Evolutionary conservation across 2,797 vertebrate species (phyloP).

Genomic region (Tenualosa ilisha): DNA sequence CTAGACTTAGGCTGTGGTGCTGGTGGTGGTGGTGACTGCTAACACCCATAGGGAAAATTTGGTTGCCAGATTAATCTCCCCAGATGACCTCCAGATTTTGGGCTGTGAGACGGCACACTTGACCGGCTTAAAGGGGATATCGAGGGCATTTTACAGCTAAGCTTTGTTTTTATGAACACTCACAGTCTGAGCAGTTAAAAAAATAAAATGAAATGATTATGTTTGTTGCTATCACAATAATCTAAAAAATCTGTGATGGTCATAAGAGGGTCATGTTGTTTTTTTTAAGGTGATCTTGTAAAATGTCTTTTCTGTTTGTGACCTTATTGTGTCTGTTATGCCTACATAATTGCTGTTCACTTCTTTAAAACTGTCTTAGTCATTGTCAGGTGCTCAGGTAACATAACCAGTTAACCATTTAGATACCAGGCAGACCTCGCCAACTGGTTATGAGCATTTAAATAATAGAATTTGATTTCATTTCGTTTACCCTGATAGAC

Average conservation of each 20-base stretch:
- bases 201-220: background rate
- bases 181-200: background rate
- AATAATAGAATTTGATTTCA: background rate
- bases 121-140: constrained; percentile 25
- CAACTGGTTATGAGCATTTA: background rate
- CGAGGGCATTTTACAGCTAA: background rate
- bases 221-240: background rate
- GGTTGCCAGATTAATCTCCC: background rate
- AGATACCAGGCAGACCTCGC: background rate
- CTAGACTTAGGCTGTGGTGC: background rate
- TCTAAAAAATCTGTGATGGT: background rate
- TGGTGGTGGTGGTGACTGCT: constrained; percentile 14
- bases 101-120: constrained; percentile 13
- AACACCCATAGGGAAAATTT: background rate
- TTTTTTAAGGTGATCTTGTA: background rate
- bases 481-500: background rate
- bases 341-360: background rate
- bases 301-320: background rate
- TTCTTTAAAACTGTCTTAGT: background rate
- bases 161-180: background rate
- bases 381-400: background rate
- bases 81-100: constrained; percentile 20
- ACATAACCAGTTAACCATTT: background rate
- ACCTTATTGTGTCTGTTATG: background rate
- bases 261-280: background rate